Conservation (phyloP, 2,113 vertebrate genomes). For the Tyrannus savana region DNA sequence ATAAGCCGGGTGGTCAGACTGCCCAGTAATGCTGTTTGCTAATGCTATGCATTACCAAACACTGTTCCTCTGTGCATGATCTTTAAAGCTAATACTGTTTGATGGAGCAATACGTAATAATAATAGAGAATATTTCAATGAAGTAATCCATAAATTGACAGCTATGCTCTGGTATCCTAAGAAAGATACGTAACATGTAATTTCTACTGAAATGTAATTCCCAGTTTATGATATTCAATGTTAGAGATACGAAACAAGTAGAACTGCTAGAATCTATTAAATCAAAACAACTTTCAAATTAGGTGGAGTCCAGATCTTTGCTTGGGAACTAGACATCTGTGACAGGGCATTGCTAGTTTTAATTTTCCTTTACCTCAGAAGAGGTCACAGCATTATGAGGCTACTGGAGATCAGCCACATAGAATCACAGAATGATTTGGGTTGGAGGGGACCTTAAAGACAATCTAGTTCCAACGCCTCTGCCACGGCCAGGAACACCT, state of each 20-base stretch:
- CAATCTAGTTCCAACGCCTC: neutral
- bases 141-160: neutral
- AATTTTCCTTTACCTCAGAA: neutral
- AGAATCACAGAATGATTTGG: neutral
- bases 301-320: neutral
- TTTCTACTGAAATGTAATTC: neutral
- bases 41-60: conserved; percentile 2
- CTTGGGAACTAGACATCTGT: neutral
- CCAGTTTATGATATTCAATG: neutral
- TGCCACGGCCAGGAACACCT: neutral
- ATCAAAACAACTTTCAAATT: neutral
- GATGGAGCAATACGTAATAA: neutral
- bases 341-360: neutral
- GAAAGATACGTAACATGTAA: neutral
- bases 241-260: neutral
- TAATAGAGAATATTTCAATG: neutral
- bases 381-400: neutral
- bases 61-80: neutral
- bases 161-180: neutral
- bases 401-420: neutral
- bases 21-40: conserved; percentile 48
- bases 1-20: conserved; percentile 27
- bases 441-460: neutral
- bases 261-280: neutral
- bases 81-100: conserved; percentile 11